Base-by-base conservation (phyloP, 2,113 vertebrate genomes). In the Istiophorus platypterus region DNA sequence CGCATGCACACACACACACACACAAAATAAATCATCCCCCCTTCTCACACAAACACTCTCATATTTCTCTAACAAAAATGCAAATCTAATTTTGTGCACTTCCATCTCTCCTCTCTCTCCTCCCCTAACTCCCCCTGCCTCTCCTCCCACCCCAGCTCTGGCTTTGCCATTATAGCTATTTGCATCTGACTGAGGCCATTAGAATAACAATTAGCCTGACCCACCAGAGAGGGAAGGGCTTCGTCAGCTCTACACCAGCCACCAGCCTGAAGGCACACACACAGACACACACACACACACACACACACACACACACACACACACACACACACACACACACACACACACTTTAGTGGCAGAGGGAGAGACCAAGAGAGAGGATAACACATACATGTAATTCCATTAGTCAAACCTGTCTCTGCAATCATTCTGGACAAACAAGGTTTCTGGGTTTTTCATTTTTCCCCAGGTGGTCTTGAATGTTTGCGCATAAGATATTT, bases 191-290 rank as follows among this genome's bases (percentile, higher is more conserved):
- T 93, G 92, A 95, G 91, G 76, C 94, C 92, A 95, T 95, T 95
- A 94, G 92, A 94, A 95, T 95, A 95, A 93, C 94, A 96, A 95
- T 95, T 94, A 95, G 93, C 89, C 93, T 94, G 91, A 95, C 94
- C 93, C 89, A 91, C 89, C 89, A 92, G 90, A 92, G 87, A 92
- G 89, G 86, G 81, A 87, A 89, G 89, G 85, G 85, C 92, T 93
- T 90, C 90, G 42, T 84, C 88, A 91, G 87, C 76, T 88, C 91
- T 77, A 77, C 80, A 80, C 66, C 70, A 83, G 64, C 64, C 68
- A 80, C 75, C 76, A 86, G 70, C 85, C 85, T 74, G 68, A 82
- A 87, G 88, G 88, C 82, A 57, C 63, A 65, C 80, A 69, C 69
- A 70, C 76, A 72, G 74, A 56, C 63, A 72, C 81, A 72, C 71